phyloP scores from a whole-genome alignment of 2,888 invertebrate genomes.

The Patella caerulea region DNA sequence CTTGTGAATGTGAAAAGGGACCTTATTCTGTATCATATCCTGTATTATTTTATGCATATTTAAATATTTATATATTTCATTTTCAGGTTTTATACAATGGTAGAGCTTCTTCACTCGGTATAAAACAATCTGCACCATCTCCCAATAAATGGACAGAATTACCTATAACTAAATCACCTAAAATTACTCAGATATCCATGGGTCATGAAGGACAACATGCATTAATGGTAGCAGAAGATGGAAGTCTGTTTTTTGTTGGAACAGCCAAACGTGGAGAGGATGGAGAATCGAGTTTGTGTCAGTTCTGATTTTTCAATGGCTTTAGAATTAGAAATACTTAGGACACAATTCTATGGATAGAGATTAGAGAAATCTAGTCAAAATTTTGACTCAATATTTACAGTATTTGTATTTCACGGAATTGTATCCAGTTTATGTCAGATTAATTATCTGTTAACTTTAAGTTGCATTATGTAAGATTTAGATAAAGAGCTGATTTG shows the following conservation, averaged over 20 bases:
- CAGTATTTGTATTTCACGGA: too few species aligned
- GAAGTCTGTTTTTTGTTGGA: constrained; percentile 88
- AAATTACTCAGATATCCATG: constrained; percentile 84
- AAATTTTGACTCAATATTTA: too few species aligned
- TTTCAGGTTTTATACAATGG: constrained; percentile 86
- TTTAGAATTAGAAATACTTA: too few species aligned
- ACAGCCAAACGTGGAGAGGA: constrained; percentile 93
- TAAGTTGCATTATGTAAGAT: too few species aligned
- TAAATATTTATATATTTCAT: constrained; percentile 22
- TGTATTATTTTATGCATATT: background rate
- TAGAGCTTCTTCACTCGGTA: constrained; percentile 87
- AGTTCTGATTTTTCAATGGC: constrained; percentile 21
- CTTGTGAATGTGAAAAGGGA: background rate
- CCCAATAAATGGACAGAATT: constrained; percentile 72
- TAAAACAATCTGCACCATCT: constrained; percentile 76
- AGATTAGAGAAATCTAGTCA: too few species aligned
- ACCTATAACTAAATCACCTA: constrained; percentile 81
- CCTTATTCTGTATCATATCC: background rate
- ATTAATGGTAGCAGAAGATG: constrained; percentile 91
- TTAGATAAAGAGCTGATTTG: too few species aligned
- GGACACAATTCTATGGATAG: too few species aligned
- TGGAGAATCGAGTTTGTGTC: constrained; percentile 81
- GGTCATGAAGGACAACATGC: constrained; percentile 96
- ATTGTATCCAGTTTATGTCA: too few species aligned
- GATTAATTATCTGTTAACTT: too few species aligned